These are phyloP conservation scores for Sylvietta virens DNA, from an alignment of 2,113 vertebrate species.

Conservation along the genomic window DNA sequence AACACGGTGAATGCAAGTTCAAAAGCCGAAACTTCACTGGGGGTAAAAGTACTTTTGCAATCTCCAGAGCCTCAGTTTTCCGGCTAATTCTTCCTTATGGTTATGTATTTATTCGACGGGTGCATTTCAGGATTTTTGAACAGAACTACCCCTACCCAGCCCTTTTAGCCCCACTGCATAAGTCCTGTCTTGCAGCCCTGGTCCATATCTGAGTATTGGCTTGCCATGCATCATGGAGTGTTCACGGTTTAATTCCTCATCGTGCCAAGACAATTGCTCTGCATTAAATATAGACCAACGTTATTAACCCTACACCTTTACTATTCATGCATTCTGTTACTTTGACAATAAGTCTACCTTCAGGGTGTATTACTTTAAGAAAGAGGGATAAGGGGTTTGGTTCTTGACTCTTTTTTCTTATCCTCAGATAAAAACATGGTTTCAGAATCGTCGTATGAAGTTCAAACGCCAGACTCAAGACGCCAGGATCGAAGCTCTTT, in stretches of 20 bases:
- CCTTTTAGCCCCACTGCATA: neutral
- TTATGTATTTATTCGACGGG: accelerated
- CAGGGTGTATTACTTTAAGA: too few species aligned
- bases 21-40: neutral
- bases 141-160: neutral
- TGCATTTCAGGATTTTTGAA: too few species aligned
- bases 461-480: constrained; percentile 83
- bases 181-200: neutral
- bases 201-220: neutral
- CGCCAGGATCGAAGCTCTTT: constrained; percentile 64
- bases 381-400: neutral
- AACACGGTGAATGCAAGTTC: neutral
- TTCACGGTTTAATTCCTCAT: neutral
- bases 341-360: neutral
- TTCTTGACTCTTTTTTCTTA: neutral
- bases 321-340: neutral
- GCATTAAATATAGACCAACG: neutral
- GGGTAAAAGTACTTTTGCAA: neutral
- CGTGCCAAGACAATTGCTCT: neutral
- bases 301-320: neutral
- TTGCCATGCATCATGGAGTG: accelerated
- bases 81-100: neutral
- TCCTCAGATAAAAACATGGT: constrained; percentile 85
- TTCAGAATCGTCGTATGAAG: constrained; percentile 89
- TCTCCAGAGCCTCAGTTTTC: neutral